Conservation (phyloP, 2,113 vertebrate species). For the Puffinus mauretanicus region DNA sequence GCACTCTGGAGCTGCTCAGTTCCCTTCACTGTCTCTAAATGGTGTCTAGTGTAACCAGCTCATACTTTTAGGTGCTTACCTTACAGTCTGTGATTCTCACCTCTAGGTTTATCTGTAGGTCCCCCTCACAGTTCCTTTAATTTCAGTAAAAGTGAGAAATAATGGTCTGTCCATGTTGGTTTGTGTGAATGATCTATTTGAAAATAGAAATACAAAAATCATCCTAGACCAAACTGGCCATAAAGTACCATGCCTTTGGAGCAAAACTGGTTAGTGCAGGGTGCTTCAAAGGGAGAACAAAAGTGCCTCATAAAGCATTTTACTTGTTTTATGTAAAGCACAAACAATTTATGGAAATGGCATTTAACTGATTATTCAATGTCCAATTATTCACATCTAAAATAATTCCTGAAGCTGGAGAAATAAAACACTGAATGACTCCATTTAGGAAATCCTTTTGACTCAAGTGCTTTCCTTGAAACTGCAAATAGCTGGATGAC, state of each 20-base stretch:
- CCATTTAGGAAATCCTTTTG: constrained; percentile 69
- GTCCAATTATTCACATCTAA: constrained; percentile 22
- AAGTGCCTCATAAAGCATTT: neutral
- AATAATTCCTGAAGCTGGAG: constrained; percentile 44
- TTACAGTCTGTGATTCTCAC: neutral
- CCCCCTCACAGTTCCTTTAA: neutral
- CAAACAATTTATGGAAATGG: constrained; percentile 65
- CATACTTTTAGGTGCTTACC: neutral
- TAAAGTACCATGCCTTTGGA: neutral
- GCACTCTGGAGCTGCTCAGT: neutral
- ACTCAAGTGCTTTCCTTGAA: constrained; percentile 62
- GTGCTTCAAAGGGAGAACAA: neutral
- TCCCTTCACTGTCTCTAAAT: neutral
- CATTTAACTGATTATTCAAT: constrained; percentile 31
- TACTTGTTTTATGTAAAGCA: constrained; percentile 36
- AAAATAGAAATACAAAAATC: neutral
- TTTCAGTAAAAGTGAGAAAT: neutral
- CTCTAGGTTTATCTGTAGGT: neutral
- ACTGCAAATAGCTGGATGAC: constrained; percentile 39
- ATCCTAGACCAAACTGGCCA: neutral
- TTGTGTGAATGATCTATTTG: neutral
- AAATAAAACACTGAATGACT: constrained; percentile 58
- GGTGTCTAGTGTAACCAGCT: neutral
- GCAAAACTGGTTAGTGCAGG: neutral
- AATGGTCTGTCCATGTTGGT: neutral